phyloP scores from a whole-genome alignment of 2,797 vertebrate genomes.

The Sebastes kiyomatsui region DNA sequence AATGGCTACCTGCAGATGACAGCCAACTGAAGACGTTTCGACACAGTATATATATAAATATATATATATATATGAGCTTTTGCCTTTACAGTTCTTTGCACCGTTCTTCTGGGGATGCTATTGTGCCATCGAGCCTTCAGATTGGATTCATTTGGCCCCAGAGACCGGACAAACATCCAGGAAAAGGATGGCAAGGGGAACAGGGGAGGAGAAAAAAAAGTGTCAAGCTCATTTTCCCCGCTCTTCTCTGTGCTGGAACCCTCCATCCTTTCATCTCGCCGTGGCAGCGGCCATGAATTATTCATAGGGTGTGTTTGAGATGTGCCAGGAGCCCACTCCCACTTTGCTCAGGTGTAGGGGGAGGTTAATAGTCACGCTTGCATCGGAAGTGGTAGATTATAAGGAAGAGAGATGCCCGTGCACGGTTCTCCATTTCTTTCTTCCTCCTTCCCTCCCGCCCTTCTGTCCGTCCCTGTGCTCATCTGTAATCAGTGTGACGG shows the following conservation, averaged over 20 bases:
- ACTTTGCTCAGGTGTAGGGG: slow-evolving; percentile 66
- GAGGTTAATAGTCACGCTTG: slow-evolving; percentile 73
- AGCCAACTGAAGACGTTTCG: background rate
- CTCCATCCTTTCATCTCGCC: slow-evolving; percentile 71
- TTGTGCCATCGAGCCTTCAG: slow-evolving; percentile 30
- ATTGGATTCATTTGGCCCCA: slow-evolving; percentile 45
- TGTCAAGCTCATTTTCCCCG: slow-evolving; percentile 59
- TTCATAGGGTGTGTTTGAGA: slow-evolving; percentile 63
- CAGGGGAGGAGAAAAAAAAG: background rate
- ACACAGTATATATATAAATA: background rate
- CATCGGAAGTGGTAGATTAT: slow-evolving; percentile 74
- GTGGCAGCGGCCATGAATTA: slow-evolving; percentile 72
- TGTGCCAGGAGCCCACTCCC: slow-evolving; percentile 68
- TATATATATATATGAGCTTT: background rate
- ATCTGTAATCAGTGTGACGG: slow-evolving; percentile 74
- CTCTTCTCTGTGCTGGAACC: slow-evolving; percentile 44
- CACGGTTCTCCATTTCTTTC: slow-evolving; percentile 28
- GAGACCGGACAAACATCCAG: slow-evolving; percentile 59
- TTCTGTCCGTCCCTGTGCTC: slow-evolving; percentile 54
- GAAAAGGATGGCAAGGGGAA: slow-evolving; percentile 26
- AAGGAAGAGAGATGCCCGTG: slow-evolving; percentile 57
- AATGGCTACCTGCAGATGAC: slow-evolving; percentile 31
- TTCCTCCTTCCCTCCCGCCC: slow-evolving; percentile 7
- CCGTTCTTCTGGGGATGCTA: slow-evolving; percentile 5
- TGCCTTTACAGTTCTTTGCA: slow-evolving; percentile 1